Conservation (phyloP, 1,140 invertebrate genomes). For the Cyclargus thomasi region DNA sequence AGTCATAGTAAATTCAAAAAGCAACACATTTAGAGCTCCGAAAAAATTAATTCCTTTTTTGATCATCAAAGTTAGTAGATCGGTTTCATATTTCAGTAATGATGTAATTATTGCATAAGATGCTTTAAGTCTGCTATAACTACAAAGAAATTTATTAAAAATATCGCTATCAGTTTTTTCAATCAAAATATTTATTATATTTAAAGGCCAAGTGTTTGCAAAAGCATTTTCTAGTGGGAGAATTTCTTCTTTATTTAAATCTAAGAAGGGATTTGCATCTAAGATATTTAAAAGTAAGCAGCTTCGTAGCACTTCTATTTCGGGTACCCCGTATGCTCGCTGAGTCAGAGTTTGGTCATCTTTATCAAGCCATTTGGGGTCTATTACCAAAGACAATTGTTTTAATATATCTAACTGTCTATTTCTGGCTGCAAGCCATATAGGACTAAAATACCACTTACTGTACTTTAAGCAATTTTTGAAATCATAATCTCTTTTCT, state of each 20-base stretch:
- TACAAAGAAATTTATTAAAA: constrained; percentile 11
- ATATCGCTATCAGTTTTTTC: not conserved
- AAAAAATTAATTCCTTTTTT: constrained; percentile 6
- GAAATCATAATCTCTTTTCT: not conserved
- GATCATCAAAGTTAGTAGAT: not conserved
- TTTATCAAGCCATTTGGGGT: constrained; percentile 17
- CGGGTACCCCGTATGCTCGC: not conserved
- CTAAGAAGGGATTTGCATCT: constrained; percentile 7
- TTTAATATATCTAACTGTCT: constrained; percentile 5
- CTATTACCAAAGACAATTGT: not conserved
- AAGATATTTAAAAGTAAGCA: constrained; percentile 10
- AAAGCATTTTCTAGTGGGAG: constrained; percentile 10
- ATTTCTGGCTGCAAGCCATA: constrained; percentile 20
- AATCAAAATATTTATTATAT: constrained; percentile 8
- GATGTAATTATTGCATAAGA: not conserved
- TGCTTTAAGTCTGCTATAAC: not conserved
- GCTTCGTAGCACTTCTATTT: constrained; percentile 9
- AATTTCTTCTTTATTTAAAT: not conserved
- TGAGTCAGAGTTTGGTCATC: constrained; percentile 1
- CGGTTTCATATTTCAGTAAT: constrained; percentile 1
- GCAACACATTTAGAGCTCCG: constrained; percentile 10
- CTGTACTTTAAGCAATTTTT: constrained; percentile 4
- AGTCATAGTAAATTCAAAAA: constrained; percentile 13
- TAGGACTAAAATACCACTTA: constrained; percentile 19
- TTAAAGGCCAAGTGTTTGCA: not conserved